Percentiles rank a stretch among this genome's conserved stretches.
These are phyloP conservation scores for Notocelia uddmanniana DNA, from an alignment of 2,888 invertebrate genomes.

Conservation along the genomic window DNA sequence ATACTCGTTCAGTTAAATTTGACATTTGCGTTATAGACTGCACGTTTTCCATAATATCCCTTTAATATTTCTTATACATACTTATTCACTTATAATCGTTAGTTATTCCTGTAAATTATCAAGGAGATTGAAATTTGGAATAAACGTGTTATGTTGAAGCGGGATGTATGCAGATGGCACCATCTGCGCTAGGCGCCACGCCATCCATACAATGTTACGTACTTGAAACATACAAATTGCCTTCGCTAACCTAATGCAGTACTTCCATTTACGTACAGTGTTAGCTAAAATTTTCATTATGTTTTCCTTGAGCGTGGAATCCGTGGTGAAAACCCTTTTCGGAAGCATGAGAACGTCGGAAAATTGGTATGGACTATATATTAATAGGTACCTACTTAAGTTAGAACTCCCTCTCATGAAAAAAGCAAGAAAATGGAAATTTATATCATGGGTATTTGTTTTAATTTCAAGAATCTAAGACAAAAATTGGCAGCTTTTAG, in stretches of 20 bases:
- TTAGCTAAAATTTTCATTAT: not conserved
- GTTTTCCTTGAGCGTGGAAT: not conserved
- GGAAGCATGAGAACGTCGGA: not conserved
- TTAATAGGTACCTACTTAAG: not conserved
- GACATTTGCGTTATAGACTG: too few relatives aligned
- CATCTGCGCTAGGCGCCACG: slow-evolving; percentile 12
- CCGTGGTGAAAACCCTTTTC: not conserved
- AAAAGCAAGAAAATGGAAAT: too few relatives aligned
- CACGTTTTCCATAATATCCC: too few relatives aligned
- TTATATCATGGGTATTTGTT: too few relatives aligned
- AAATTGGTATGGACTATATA: not conserved
- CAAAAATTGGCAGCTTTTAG: too few relatives aligned
- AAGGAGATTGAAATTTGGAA: slow-evolving; percentile 1
- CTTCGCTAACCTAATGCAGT: slow-evolving; percentile 17
- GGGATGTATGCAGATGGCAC: not conserved
- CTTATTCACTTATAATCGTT: not conserved
- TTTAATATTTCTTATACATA: too few relatives aligned
- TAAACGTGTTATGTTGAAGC: not conserved
- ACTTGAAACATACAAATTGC: slow-evolving; percentile 25
- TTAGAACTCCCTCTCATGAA: too few relatives aligned
- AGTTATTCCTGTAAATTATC: not conserved
- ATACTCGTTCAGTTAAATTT: too few relatives aligned
- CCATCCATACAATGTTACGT: slow-evolving; percentile 1
- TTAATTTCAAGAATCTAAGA: too few relatives aligned
- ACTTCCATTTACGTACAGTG: slow-evolving; percentile 6